Conservation (phyloP, 1,140 invertebrate species). For the Agraylea sexmaculata region DNA sequence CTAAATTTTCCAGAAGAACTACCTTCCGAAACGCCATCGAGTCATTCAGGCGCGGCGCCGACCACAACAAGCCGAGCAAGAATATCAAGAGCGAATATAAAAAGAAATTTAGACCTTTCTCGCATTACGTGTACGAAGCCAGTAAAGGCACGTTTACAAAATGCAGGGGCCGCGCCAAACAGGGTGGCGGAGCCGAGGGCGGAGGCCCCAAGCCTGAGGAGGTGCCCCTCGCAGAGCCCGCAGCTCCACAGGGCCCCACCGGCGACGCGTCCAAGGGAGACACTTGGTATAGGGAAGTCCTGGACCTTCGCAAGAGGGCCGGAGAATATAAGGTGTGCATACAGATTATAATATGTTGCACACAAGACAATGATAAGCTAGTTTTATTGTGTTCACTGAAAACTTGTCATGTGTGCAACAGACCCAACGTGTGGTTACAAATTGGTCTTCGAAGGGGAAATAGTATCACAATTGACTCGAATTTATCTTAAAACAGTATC, state of each 20-base stretch:
- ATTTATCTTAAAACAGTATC: constrained; percentile 47
- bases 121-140: constrained; percentile 62
- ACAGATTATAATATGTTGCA: too few relatives aligned
- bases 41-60: constrained; percentile 40
- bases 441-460: neutral
- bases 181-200: constrained; percentile 32
- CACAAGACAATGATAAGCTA: neutral
- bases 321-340: constrained; percentile 82
- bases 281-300: constrained; percentile 72
- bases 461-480: neutral
- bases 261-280: constrained; percentile 37
- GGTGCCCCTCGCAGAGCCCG: constrained; percentile 12
- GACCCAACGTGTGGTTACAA: too few relatives aligned
- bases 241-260: constrained; percentile 32
- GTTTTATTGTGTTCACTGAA: neutral
- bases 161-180: constrained; percentile 42
- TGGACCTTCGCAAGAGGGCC: constrained; percentile 80
- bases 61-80: constrained; percentile 25
- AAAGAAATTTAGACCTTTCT: constrained; percentile 71
- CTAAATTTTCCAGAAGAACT: constrained; percentile 43
- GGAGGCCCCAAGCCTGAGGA: constrained; percentile 25
- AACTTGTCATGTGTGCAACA: neutral
- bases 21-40: constrained; percentile 43
- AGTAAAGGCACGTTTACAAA: constrained; percentile 59
- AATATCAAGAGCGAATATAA: constrained; percentile 62